Evolutionary conservation across 2,113 vertebrate species (phyloP).

Genomic region (Pitta sordida): DNA sequence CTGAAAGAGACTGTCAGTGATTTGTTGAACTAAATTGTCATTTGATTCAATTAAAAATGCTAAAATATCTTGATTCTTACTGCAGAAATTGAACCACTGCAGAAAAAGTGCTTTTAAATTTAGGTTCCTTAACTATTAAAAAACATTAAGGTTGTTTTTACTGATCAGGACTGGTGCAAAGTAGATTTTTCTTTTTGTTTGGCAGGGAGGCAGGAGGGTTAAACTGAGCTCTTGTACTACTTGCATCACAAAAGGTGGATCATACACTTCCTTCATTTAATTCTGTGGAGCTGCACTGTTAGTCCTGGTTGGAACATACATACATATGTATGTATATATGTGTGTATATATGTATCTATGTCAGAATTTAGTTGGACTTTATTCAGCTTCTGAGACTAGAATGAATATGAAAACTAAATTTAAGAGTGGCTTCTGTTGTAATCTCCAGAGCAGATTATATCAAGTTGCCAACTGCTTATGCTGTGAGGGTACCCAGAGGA

Average conservation of each 20-base stretch:
- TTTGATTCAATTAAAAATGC: background rate
- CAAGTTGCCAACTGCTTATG: background rate
- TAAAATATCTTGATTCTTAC: background rate
- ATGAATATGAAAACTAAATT: background rate
- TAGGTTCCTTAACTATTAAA: background rate
- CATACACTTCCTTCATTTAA: background rate
- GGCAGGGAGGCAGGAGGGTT: accelerated
- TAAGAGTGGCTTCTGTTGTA: background rate
- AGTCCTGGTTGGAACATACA: background rate
- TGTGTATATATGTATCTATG: background rate
- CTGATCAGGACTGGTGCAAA: background rate
- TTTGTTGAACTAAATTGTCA: background rate
- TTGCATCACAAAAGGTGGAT: background rate
- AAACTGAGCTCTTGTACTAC: background rate
- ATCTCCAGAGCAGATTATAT: background rate
- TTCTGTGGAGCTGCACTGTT: background rate
- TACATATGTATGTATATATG: no score
- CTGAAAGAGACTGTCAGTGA: background rate
- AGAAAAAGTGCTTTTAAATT: background rate
- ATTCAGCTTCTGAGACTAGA: background rate
- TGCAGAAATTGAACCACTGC: background rate
- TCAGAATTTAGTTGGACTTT: background rate
- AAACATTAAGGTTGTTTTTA: background rate
- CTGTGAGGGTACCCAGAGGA: background rate
- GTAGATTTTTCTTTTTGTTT: background rate